phyloP scores from a whole-genome alignment of 1,140 invertebrate genomes.

The Drosophila grimshawi region DNA sequence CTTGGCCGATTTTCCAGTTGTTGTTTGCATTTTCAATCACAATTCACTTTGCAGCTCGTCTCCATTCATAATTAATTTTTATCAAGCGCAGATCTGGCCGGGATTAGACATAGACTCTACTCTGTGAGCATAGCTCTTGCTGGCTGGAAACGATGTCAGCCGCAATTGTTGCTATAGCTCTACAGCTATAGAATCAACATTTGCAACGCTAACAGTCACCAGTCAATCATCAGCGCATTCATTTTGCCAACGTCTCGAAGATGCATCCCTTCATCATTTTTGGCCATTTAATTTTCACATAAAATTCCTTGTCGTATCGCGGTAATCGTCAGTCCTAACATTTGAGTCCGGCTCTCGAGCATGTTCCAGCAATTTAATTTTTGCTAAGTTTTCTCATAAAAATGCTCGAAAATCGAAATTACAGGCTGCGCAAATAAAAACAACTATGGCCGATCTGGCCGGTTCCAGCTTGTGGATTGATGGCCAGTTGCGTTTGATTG shows the following conservation, averaged over 20 bases:
- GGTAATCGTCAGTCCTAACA: slow-evolving; percentile 51
- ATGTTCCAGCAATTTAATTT: slow-evolving; percentile 79
- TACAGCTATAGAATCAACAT: slow-evolving; percentile 11
- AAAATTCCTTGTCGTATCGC: slow-evolving; percentile 77
- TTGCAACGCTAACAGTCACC: slow-evolving; percentile 3
- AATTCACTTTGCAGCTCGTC: slow-evolving; percentile 15
- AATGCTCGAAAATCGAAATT: slow-evolving; percentile 76
- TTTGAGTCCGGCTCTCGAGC: slow-evolving; percentile 13
- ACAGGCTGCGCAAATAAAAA: slow-evolving; percentile 57
- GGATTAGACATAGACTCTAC: slow-evolving; percentile 58
- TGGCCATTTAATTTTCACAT: slow-evolving; percentile 75
- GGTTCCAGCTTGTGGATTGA: slow-evolving; percentile 40
- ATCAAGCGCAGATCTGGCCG: slow-evolving; percentile 70
- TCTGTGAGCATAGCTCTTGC: slow-evolving; percentile 28
- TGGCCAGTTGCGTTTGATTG: slow-evolving; percentile 78
- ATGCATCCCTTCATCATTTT: slow-evolving; percentile 59
- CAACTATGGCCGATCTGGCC: slow-evolving; percentile 38
- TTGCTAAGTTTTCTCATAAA: slow-evolving; percentile 83
- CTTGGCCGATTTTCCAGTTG: slow-evolving; percentile 68
- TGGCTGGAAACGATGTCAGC: slow-evolving; percentile 71
- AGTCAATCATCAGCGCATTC: not conserved
- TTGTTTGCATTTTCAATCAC: slow-evolving; percentile 81
- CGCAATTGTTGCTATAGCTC: not conserved
- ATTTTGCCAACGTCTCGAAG: not conserved
- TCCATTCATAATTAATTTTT: slow-evolving; percentile 82